A percentile compares a stretch with the other conserved stretches of the same genome.
phyloP scores from a whole-genome alignment of 2,797 vertebrate species.

The Gallirallus australis region DNA sequence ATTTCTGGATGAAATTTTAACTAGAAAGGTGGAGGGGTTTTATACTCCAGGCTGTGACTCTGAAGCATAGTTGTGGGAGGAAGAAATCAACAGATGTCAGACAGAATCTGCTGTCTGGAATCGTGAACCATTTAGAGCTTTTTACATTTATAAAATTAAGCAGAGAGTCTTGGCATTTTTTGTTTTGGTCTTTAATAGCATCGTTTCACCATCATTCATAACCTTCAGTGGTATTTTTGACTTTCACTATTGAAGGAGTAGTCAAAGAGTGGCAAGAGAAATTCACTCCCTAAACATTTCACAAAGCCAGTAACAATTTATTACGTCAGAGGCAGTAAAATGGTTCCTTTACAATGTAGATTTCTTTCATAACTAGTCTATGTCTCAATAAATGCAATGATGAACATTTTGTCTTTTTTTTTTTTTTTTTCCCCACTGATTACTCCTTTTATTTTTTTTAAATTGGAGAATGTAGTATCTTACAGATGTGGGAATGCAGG shows the following conservation, averaged over 20 bases:
- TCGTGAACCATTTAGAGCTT: background rate
- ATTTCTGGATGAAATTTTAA: background rate
- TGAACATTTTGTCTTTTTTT: background rate
- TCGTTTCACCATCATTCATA: background rate
- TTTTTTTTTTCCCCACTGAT: background rate
- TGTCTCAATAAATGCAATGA: background rate
- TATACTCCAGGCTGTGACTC: background rate
- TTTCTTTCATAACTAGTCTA: background rate
- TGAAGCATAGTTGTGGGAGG: background rate
- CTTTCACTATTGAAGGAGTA: background rate
- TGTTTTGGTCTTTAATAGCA: background rate
- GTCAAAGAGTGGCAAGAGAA: background rate
- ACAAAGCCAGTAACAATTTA: background rate
- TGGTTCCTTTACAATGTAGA: background rate
- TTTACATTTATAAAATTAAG: background rate
- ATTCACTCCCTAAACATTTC: background rate
- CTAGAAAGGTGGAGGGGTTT: background rate
- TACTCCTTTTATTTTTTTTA: background rate
- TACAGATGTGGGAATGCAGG: background rate
- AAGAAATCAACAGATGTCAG: background rate
- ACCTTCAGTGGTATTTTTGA: background rate
- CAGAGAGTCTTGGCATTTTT: accelerated
- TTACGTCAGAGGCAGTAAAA: background rate
- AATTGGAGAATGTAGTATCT: background rate
- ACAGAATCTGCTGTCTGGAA: background rate